Base-by-base conservation (phyloP, 2,113 vertebrate species). In the Chamaea fasciata region DNA sequence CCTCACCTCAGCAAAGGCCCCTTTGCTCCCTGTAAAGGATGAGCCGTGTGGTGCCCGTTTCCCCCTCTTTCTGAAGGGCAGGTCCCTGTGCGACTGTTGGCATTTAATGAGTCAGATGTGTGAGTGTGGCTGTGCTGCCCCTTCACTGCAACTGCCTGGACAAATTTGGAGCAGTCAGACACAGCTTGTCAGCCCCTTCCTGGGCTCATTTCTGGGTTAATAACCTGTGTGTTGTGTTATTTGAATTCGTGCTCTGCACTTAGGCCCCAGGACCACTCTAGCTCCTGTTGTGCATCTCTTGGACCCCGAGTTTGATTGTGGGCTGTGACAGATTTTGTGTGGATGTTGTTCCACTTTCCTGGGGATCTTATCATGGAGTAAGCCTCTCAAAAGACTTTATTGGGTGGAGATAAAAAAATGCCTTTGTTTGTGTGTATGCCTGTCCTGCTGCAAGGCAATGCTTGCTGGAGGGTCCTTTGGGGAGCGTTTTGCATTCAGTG, bases 31-130 rank as follows among this genome's bases (percentile, higher is more conserved):
- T 52, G 35, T 6, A 6, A n/a, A 57, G 60, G 55, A 41, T 28
- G 5, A 3, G 33, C 53, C 30, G 10, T 19, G 31, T 4, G 5
- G 9, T 80, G 41, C 63, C 67, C 8, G 0, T 64, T 77, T 23
- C 3, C 6, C 22, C 18, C 27, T 3, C n/a, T 24, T 47, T 7
- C 15, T 9, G 0, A 13, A 22, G 44, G 41, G 17, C 3, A 1
- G n/a, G 12, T 64, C 33, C 57, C 20, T 4, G 0, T 9, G 53
- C 46, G 53, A 57, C 75, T 76, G 2, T n/a, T 31, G 15, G 53
- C 53, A 3, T 83, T 75, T 31, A 5, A 0, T 31, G 31, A 28
- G 21, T 41, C 14, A 13, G 52, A 7, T 37, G 30, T n/a, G 16
- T 7, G 20, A 53, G 15, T 5, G 65, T 64, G 67, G 26, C 57